Conservation (phyloP, 2,797 vertebrate genomes). For the Selene dorsalis region DNA sequence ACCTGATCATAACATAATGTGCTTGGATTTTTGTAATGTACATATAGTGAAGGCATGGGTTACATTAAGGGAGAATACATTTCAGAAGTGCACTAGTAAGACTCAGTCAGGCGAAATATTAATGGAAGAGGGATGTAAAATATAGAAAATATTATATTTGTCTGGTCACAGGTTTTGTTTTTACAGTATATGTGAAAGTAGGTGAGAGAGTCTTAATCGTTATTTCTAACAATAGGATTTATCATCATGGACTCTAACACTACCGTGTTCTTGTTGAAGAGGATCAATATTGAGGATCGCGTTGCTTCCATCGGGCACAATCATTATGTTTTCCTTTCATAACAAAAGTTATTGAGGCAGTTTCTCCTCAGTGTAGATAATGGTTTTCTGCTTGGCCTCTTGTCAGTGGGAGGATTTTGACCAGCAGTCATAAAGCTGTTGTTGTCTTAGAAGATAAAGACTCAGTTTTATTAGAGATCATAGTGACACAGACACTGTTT, state of each 20-base stretch:
- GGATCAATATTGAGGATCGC: slow-evolving; percentile 49
- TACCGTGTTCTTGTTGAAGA: slow-evolving; percentile 19
- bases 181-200: neutral
- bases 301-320: slow-evolving; percentile 36
- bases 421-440: slow-evolving; percentile 41
- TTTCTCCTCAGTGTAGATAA: slow-evolving; percentile 28
- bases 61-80: neutral
- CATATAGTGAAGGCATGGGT: neutral
- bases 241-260: slow-evolving; percentile 2
- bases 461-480: slow-evolving; percentile 12
- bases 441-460: slow-evolving; percentile 25
- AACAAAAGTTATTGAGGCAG: slow-evolving; percentile 19
- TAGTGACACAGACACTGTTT: neutral
- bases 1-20: neutral
- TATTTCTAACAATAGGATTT: slow-evolving; percentile 13
- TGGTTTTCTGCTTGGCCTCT: slow-evolving; percentile 32
- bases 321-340: slow-evolving; percentile 44
- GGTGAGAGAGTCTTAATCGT: slow-evolving; percentile 5
- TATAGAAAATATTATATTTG: neutral
- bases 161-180: neutral
- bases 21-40: neutral
- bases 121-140: neutral
- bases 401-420: slow-evolving; percentile 48
- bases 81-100: neutral
- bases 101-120: neutral